These are phyloP conservation scores for Novumbra hubbsi DNA, from an alignment of 2,797 vertebrate genomes.

Conservation along the genomic window DNA sequence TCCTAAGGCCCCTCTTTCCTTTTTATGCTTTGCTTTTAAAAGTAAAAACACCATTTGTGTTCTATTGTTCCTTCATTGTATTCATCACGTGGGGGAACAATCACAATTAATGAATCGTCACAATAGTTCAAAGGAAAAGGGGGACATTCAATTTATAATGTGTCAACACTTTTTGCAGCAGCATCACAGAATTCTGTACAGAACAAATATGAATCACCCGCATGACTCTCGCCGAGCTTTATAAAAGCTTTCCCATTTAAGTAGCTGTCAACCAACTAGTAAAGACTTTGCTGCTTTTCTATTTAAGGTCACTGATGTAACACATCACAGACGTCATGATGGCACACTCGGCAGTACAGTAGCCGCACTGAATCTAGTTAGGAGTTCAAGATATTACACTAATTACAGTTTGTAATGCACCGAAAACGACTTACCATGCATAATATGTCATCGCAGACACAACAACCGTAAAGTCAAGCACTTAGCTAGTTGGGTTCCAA, in stretches of 20 bases:
- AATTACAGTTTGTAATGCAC: slow-evolving; percentile 52
- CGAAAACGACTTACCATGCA: slow-evolving; percentile 23
- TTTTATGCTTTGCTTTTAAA: neutral
- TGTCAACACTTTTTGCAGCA: slow-evolving; percentile 58
- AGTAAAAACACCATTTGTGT: neutral
- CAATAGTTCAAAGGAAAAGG: slow-evolving; percentile 42
- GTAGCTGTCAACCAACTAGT: slow-evolving; percentile 30
- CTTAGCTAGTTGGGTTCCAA: slow-evolving; percentile 26
- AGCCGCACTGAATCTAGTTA: slow-evolving; percentile 3
- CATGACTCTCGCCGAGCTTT: slow-evolving; percentile 21
- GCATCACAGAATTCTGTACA: slow-evolving; percentile 45
- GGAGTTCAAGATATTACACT: slow-evolving; percentile 42
- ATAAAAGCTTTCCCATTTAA: slow-evolving; percentile 2
- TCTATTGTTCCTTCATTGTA: slow-evolving; percentile 35
- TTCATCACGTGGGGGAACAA: slow-evolving; percentile 55
- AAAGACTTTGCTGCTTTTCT: slow-evolving; percentile 23
- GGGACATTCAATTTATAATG: slow-evolving; percentile 60
- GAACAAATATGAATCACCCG: slow-evolving; percentile 42
- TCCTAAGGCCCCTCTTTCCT: neutral
- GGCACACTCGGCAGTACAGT: neutral
- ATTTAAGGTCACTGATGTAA: slow-evolving; percentile 6
- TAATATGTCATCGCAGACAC: too few species aligned
- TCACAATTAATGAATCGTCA: slow-evolving; percentile 61
- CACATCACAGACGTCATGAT: neutral
- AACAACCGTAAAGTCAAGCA: too few species aligned